Conservation (phyloP, 2,888 invertebrate genomes). For the Orthonychiurus folsomi region DNA sequence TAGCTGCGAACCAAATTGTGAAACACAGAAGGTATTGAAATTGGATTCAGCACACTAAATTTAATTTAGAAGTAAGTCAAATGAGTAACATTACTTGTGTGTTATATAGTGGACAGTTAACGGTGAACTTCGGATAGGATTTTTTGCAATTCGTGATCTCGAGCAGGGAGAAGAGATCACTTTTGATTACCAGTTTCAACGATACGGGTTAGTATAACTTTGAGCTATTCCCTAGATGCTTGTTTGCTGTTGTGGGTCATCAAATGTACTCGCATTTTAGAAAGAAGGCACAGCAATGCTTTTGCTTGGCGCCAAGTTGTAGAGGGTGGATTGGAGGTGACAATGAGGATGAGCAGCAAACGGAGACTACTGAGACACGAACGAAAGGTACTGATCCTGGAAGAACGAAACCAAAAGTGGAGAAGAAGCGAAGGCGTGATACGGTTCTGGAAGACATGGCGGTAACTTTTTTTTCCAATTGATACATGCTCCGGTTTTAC, state of each 20-base stretch:
- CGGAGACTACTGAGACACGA: conserved; percentile 43
- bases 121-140: conserved; percentile 87
- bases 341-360: conserved; percentile 55
- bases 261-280: conserved; percentile 48
- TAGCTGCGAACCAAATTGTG: conserved; percentile 96
- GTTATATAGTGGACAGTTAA: conserved; percentile 71
- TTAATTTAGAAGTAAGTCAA: too few species aligned
- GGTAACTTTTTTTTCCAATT: conserved; percentile 44
- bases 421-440: conserved; percentile 27
- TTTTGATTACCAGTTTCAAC: conserved; percentile 96
- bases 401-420: conserved; percentile 22
- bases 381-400: too few species aligned
- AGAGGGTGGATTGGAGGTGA: conserved; percentile 92
- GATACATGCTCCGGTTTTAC: background rate
- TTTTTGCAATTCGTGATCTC: conserved; percentile 82
- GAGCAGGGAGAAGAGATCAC: conserved; percentile 87
- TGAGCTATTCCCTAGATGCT: background rate
- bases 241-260: background rate
- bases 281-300: conserved; percentile 91
- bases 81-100: too few species aligned
- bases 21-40: conserved; percentile 73
- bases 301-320: conserved; percentile 79
- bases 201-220: conserved; percentile 63
- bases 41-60: background rate
- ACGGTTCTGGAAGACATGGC: conserved; percentile 54